Percentiles rank a stretch among this genome's conserved stretches.
These are phyloP conservation scores for Aegotheles bennettii DNA, from an alignment of 2,113 vertebrate species.

Conservation along the genomic window DNA sequence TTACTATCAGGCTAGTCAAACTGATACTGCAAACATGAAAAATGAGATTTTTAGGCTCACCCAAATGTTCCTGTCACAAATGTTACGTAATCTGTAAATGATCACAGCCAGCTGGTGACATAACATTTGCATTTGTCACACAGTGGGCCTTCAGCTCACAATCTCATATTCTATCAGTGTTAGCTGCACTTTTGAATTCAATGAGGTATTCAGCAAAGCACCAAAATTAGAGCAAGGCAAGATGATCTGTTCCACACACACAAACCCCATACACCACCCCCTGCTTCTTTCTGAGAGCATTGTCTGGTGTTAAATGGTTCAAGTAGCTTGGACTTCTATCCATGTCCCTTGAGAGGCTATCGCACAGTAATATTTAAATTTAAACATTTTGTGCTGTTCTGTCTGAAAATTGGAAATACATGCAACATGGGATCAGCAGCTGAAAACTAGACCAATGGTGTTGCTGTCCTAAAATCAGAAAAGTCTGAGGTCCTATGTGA, in stretches of 20 bases:
- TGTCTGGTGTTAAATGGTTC: conserved; percentile 22
- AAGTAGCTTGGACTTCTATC: conserved; percentile 14
- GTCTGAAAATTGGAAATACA: not conserved
- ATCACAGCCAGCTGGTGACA: not conserved
- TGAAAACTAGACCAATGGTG: not conserved
- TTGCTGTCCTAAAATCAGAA: not conserved
- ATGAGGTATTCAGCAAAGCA: not conserved
- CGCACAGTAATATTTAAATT: not conserved
- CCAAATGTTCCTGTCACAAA: not conserved
- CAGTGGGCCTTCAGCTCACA: not conserved
- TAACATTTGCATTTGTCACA: conserved; percentile 23
- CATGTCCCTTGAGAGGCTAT: not conserved
- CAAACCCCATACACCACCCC: not conserved
- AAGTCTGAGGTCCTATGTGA: not conserved
- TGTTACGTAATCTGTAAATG: not conserved
- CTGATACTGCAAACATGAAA: not conserved
- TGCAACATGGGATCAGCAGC: not conserved
- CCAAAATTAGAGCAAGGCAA: conserved; percentile 11
- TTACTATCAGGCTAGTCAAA: not conserved
- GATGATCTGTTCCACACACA: not conserved
- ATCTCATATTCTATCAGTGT: not conserved
- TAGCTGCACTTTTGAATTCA: not conserved
- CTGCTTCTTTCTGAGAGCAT: not conserved
- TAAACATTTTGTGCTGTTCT: not conserved
- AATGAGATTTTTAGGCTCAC: not conserved